A percentile compares a stretch with the other conserved stretches of the same genome.
phyloP scores from a whole-genome alignment of 1,140 invertebrate genomes.

The Contarinia nasturtii region DNA sequence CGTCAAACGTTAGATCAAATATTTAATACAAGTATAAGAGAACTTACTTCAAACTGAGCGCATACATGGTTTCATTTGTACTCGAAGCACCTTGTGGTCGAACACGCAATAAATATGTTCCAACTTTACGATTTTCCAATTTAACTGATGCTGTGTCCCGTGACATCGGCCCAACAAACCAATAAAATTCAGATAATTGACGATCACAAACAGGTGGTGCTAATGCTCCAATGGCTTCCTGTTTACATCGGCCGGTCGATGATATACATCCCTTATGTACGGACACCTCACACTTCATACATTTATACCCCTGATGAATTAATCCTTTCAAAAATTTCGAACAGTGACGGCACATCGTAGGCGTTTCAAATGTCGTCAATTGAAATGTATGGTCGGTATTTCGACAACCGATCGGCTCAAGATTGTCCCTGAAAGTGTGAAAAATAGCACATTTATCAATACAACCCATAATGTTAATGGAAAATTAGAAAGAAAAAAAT shows the following conservation, averaged over 20 bases:
- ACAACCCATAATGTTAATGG: constrained; percentile 1
- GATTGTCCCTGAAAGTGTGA: constrained; percentile 51
- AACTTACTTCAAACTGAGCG: constrained; percentile 75
- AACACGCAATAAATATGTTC: constrained; percentile 75
- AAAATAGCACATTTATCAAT: no score
- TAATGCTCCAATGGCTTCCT: constrained; percentile 26
- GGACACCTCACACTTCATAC: constrained; percentile 47
- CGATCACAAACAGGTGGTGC: constrained; percentile 28
- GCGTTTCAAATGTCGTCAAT: constrained; percentile 69
- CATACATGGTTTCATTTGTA: constrained; percentile 53
- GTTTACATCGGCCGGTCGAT: constrained; percentile 46
- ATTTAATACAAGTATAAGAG: background rate
- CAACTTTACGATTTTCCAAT: constrained; percentile 59
- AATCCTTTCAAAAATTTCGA: constrained; percentile 76
- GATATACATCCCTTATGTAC: constrained; percentile 63
- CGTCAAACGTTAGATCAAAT: background rate
- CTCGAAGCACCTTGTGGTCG: constrained; percentile 39
- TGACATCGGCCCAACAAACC: constrained; percentile 74
- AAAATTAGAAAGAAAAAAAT: background rate
- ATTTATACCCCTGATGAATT: constrained; percentile 62
- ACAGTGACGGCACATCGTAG: constrained; percentile 63
- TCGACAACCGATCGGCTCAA: constrained; percentile 56
- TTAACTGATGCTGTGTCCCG: constrained; percentile 58
- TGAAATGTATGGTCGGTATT: constrained; percentile 73
- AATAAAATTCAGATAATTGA: constrained; percentile 21